Conservation (phyloP, 2,113 vertebrate genomes). For the Pavo muticus region DNA sequence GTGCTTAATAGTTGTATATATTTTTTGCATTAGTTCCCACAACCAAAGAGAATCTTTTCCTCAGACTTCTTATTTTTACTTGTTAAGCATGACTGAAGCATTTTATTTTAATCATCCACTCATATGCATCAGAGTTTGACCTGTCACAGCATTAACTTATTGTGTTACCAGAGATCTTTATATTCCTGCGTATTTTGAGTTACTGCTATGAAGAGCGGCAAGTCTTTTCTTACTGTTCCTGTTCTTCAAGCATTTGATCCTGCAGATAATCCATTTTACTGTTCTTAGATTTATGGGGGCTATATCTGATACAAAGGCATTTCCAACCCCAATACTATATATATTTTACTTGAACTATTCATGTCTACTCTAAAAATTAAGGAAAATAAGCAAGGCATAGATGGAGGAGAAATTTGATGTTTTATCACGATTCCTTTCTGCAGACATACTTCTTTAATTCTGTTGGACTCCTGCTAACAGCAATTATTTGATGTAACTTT, state of each 20-base stretch:
- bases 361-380: neutral
- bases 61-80: neutral
- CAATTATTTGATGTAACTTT: neutral
- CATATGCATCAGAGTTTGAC: neutral
- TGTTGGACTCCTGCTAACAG: neutral
- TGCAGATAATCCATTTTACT: neutral
- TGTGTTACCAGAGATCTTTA: constrained; percentile 8
- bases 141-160: neutral
- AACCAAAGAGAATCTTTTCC: neutral
- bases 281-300: neutral
- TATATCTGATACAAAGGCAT: neutral
- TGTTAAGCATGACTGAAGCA: neutral
- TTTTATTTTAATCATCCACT: neutral
- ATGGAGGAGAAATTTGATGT: neutral
- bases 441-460: neutral
- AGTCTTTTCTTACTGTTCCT: neutral
- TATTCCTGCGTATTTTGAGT: neutral
- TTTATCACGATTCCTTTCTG: neutral
- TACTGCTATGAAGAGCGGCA: neutral
- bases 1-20: neutral
- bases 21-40: neutral
- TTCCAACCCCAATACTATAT: neutral
- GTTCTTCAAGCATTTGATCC: constrained; percentile 20
- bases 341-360: constrained; percentile 3
- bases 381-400: neutral